A percentile compares a stretch with the other conserved stretches of the same genome.
phyloP scores from a whole-genome alignment of 1,140 invertebrate species.

The Eumeta japonica region DNA sequence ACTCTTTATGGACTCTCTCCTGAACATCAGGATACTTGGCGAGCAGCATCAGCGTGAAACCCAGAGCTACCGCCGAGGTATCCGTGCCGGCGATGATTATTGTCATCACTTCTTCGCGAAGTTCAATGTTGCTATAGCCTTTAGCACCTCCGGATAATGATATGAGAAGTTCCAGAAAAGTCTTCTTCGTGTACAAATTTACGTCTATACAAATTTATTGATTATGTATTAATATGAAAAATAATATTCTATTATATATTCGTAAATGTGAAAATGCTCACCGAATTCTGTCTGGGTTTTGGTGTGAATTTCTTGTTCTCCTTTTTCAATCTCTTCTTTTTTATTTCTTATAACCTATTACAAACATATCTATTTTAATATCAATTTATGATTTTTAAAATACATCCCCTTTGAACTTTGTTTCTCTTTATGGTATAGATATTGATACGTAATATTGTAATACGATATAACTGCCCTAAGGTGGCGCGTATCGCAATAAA shows the following conservation, averaged over 20 bases:
- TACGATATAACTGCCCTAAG: no score
- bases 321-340: not conserved
- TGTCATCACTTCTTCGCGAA: constrained; percentile 42
- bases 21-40: constrained; percentile 30
- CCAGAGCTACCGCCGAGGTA: constrained; percentile 29
- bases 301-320: not conserved
- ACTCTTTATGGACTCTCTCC: constrained; percentile 33
- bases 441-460: no score
- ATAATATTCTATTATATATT: no score
- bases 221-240: no score
- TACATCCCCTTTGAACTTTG: no score
- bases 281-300: no score
- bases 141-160: constrained; percentile 26
- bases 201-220: no score
- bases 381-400: no score
- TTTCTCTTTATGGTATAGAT: no score
- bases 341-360: constrained; percentile 1
- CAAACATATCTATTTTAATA: no score
- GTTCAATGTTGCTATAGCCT: constrained; percentile 29
- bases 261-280: no score
- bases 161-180: constrained; percentile 40
- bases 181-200: constrained; percentile 23
- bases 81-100: constrained; percentile 32
- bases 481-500: no score
- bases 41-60: constrained; percentile 23